Evolutionary conservation across 2,888 invertebrate genomes (phyloP).

Genomic region (Chrysina gloriosa): DNA sequence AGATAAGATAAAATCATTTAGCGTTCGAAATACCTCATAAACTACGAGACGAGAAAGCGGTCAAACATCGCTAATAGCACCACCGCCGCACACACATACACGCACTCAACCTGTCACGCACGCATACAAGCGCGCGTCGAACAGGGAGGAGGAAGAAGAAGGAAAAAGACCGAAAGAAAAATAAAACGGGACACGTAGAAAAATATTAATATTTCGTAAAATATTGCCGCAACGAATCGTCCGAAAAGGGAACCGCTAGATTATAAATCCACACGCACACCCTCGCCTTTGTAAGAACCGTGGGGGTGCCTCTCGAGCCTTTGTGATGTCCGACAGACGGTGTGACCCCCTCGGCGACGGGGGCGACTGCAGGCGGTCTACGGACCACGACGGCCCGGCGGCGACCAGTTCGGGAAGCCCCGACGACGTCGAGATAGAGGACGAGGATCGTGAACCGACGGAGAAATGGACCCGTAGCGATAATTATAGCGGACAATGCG

Average conservation of each 20-base stretch:
- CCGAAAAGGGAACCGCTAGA: conserved; percentile 48
- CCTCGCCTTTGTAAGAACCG: conserved; percentile 50
- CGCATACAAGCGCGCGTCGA: neutral
- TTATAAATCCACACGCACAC: conserved; percentile 52
- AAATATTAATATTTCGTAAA: conserved; percentile 50
- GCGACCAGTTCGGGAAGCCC: conserved; percentile 1
- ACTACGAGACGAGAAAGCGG: too few relatives aligned
- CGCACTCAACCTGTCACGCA: neutral
- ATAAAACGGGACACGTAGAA: conserved; percentile 42
- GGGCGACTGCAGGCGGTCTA: conserved; percentile 37
- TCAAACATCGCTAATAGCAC: neutral
- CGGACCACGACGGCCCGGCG: neutral
- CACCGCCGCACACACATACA: neutral
- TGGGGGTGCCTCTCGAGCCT: conserved; percentile 47
- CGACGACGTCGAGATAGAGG: neutral
- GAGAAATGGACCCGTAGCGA: too few relatives aligned
- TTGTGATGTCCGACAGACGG: conserved; percentile 49
- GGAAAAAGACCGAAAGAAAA: conserved; percentile 13
- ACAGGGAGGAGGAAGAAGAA: neutral
- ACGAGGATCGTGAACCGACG: neutral
- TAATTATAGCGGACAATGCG: too few relatives aligned
- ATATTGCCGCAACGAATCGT: conserved; percentile 49
- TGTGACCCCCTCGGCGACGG: conserved; percentile 47
- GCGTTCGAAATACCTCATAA: too few relatives aligned
- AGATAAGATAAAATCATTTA: too few relatives aligned